phyloP scores from a whole-genome alignment of 2,797 vertebrate species.

The Gila robusta region DNA sequence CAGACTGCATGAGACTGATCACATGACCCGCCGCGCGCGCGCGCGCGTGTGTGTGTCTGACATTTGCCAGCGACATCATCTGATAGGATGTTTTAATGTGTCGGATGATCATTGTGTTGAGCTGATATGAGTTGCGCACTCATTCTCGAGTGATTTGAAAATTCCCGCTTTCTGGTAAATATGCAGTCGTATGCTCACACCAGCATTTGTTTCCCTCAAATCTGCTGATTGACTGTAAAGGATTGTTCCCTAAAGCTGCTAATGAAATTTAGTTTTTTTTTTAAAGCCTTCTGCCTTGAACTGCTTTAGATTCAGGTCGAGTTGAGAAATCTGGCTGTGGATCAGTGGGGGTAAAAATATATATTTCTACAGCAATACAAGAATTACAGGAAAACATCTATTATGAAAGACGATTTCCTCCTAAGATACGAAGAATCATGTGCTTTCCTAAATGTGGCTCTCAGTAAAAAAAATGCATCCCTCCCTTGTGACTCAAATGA shows the following conservation, averaged over 20 bases:
- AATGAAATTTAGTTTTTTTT: background rate
- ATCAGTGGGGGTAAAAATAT: background rate
- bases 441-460: constrained; percentile 16
- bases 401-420: constrained; percentile 50
- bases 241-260: background rate
- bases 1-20: constrained; percentile 6
- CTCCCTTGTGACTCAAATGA: constrained; percentile 16
- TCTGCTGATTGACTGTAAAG: background rate
- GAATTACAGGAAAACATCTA: constrained; percentile 34
- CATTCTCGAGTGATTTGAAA: background rate
- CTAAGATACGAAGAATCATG: constrained; percentile 35
- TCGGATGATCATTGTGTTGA: background rate
- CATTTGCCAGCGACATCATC: background rate
- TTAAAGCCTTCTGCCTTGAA: background rate
- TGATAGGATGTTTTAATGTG: background rate
- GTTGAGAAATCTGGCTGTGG: constrained; percentile 20
- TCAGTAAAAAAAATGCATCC: background rate
- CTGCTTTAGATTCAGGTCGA: background rate
- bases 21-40: background rate
- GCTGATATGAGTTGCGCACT: background rate
- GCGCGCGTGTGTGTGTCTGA: background rate
- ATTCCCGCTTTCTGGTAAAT: constrained; percentile 11
- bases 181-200: background rate
- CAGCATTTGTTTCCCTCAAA: background rate
- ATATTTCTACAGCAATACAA: background rate